phyloP scores from a whole-genome alignment of 35 echinoderm and acorn worm genomes.

The Chiridota heheva region DNA sequence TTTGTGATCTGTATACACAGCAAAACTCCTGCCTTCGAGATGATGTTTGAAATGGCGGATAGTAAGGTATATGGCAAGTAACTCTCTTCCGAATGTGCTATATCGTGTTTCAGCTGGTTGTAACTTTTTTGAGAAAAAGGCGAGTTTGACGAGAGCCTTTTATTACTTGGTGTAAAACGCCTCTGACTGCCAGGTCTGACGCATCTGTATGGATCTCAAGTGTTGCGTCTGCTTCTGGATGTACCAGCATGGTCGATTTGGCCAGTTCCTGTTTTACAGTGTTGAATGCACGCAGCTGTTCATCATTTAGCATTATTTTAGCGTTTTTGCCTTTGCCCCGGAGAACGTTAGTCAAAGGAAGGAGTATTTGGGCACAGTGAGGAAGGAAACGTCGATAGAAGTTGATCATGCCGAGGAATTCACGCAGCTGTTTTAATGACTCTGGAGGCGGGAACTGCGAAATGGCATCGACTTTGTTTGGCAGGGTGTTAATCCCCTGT shows the following conservation, averaged over 20 bases:
- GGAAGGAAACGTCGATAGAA: slow-evolving; percentile 51
- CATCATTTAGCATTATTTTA: background rate
- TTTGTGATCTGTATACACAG: slow-evolving; percentile 37
- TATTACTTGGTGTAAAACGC: slow-evolving; percentile 31
- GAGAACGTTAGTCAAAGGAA: slow-evolving; percentile 23
- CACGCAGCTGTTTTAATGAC: slow-evolving; percentile 23
- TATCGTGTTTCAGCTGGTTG: background rate
- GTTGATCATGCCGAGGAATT: slow-evolving; percentile 37
- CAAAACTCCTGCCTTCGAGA: background rate
- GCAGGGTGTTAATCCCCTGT: slow-evolving; percentile 37
- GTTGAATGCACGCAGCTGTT: background rate
- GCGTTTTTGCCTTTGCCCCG: background rate
- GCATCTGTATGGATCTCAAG: background rate
- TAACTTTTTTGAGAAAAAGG: slow-evolving; percentile 15
- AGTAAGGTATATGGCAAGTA: background rate
- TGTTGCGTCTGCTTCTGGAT: background rate
- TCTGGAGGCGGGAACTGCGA: background rate
- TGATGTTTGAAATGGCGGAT: background rate
- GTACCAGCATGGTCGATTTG: slow-evolving; percentile 9
- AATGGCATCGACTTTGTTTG: slow-evolving; percentile 51
- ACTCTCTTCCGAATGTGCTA: slow-evolving; percentile 19
- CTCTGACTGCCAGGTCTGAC: slow-evolving; percentile 38
- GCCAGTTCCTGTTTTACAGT: background rate
- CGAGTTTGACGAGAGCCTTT: slow-evolving; percentile 30
- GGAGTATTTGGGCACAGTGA: slow-evolving; percentile 22